These are phyloP conservation scores for Oncorhynchus kisutch DNA, from an alignment of 2,113 vertebrate genomes.

Conservation along the genomic window DNA sequence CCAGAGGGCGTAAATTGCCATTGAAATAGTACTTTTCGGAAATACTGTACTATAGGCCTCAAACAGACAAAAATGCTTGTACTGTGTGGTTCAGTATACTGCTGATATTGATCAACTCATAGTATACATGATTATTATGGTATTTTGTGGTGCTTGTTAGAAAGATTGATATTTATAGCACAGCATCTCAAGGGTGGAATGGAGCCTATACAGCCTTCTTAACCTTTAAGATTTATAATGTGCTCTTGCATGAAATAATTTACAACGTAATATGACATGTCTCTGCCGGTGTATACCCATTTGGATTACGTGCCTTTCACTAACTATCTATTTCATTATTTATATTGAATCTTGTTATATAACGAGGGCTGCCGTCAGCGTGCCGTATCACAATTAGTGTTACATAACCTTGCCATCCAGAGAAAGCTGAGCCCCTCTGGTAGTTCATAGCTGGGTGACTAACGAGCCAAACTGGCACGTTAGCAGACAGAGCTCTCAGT, in stretches of 20 bases:
- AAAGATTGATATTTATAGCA: not conserved
- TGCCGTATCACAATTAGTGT: not conserved
- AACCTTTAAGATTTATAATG: not conserved
- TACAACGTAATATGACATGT: not conserved
- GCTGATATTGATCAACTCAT: not conserved
- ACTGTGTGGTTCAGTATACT: too few species aligned
- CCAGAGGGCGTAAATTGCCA: too few species aligned
- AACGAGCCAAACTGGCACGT: not conserved
- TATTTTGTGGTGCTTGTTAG: not conserved
- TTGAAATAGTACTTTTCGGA: too few species aligned
- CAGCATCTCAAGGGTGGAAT: not conserved
- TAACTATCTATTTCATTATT: not conserved
- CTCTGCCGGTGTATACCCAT: not conserved
- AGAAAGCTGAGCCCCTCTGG: not conserved
- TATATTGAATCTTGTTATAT: slow-evolving; percentile 10
- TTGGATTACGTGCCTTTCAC: not conserved
- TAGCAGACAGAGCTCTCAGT: not conserved
- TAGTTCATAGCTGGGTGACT: not conserved
- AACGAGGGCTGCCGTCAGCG: slow-evolving; percentile 1
- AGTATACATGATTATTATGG: not conserved
- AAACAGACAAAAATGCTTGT: too few species aligned
- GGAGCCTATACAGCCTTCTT: not conserved
- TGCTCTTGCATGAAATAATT: slow-evolving; percentile 1
- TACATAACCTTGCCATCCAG: slow-evolving; percentile 14
- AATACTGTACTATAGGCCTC: too few species aligned